Percentiles rank a stretch among this genome's conserved stretches.
Conservation (phyloP, 2,113 vertebrate genomes). For the Halichoerus grypus region DNA sequence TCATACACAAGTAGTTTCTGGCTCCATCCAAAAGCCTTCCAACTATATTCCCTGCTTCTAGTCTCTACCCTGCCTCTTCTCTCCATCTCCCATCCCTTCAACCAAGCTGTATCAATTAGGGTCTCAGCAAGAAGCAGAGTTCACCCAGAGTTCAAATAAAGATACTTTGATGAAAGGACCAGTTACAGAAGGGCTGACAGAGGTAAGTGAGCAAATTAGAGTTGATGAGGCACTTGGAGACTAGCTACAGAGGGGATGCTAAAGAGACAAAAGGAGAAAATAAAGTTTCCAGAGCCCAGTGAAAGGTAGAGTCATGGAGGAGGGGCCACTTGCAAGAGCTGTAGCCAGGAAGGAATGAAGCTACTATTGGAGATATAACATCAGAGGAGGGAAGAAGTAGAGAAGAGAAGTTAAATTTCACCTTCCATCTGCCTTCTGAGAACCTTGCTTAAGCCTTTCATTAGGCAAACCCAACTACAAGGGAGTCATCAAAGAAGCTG, state of each 20-base stretch:
- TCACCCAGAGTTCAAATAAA: slow-evolving; percentile 27
- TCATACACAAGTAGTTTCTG: neutral
- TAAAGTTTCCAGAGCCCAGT: neutral
- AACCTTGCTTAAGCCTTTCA: neutral
- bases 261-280: neutral
- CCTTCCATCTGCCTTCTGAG: neutral
- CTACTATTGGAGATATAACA: neutral
- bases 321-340: neutral
- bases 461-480: neutral
- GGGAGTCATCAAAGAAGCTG: neutral
- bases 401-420: neutral
- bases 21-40: neutral
- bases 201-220: neutral
- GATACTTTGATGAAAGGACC: neutral
- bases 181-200: neutral
- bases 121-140: neutral
- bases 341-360: neutral
- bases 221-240: neutral
- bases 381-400: neutral
- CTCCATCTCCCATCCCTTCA: neutral
- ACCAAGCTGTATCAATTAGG: neutral
- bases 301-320: neutral
- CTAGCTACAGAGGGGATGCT: neutral
- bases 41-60: neutral
- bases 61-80: neutral